Percentiles rank a stretch among this genome's conserved stretches.
Conservation (phyloP, 2,113 vertebrate species). For the Tiliqua scincoides region DNA sequence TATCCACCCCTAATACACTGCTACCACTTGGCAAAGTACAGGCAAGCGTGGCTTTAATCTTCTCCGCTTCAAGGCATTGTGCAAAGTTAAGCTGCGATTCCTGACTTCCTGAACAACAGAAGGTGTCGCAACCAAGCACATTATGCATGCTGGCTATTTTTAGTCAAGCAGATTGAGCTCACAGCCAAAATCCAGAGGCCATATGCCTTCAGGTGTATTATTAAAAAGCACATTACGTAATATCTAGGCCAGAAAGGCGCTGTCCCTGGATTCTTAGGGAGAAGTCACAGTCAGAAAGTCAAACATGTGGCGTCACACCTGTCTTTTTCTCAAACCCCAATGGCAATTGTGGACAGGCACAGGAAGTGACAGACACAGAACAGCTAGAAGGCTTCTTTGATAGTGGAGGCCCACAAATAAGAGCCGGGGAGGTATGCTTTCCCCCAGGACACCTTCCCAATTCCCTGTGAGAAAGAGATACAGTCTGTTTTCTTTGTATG, state of each 20-base stretch:
- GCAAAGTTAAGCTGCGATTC: conserved; percentile 19
- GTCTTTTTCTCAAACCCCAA: background rate
- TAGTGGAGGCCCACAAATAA: background rate
- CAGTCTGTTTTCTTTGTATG: too few relatives aligned
- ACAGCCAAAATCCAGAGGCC: conserved; percentile 64
- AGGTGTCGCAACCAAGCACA: conserved; percentile 59
- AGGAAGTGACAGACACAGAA: background rate
- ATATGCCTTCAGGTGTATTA: conserved; percentile 62
- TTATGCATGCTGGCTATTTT: conserved; percentile 58
- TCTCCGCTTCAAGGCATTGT: conserved; percentile 4
- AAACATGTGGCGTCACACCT: background rate
- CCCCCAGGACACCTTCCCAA: background rate
- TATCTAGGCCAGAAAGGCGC: background rate
- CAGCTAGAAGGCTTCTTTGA: background rate
- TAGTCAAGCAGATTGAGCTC: conserved; percentile 63
- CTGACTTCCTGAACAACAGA: conserved; percentile 50
- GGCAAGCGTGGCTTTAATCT: background rate
- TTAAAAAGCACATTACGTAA: conserved; percentile 65
- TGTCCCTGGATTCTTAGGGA: background rate
- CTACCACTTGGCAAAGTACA: background rate
- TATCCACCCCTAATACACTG: background rate
- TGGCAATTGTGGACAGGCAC: background rate
- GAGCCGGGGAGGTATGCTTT: background rate
- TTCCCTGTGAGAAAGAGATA: background rate
- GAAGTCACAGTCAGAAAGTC: background rate